Evolutionary conservation across 2,888 invertebrate species (phyloP), one percentile per base, ranked within the genome.

Genomic region (Schizaphis graminum): DNA sequence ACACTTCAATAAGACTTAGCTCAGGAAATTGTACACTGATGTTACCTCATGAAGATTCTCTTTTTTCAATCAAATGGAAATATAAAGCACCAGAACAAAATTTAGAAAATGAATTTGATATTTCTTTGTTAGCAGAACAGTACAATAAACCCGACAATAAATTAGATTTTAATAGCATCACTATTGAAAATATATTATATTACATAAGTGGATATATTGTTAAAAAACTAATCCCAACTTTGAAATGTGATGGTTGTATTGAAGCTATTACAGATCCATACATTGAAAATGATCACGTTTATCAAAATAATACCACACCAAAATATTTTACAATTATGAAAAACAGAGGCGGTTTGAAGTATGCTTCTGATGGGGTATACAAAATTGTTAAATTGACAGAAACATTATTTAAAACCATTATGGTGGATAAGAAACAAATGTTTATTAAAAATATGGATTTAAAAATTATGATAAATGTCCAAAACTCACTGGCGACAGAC

Each of bases 301-400:
- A 89, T 26, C 16, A 89, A 89, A 56, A 35, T n/a, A n/a, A 88
- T n/a, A 89, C 4, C 24, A 89, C 56, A 35, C 53, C n/a, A 21
- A 89, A 89, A 89, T 35, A 8, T 5, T 61, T 67, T 10, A 90
- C 47, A 28, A 24, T 26, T 5, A 11, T 90, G 8, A 67, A 67
- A 67, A 90, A 90, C 26, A 41, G 61, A 61, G 47, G 89, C 61
- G 89, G 61, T 4, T 44, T 90, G 5, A 57, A 26, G 26, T 41
- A 61, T 26, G 28, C 44, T 13, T 90, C 61, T 10, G 61, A 90
- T 1, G 44, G 61, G 44, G 89, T 90, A 11, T 67, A 47, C 28
- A 90, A 90, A 90, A 90, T 90, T 77, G n/a, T 90, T n/a, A 90
- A 90, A 77, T 77, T 90, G 47, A 67, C 77, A 47, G 90, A 89